Conservation (phyloP, 2,888 invertebrate genomes). For the Eupithecia tripunctaria region DNA sequence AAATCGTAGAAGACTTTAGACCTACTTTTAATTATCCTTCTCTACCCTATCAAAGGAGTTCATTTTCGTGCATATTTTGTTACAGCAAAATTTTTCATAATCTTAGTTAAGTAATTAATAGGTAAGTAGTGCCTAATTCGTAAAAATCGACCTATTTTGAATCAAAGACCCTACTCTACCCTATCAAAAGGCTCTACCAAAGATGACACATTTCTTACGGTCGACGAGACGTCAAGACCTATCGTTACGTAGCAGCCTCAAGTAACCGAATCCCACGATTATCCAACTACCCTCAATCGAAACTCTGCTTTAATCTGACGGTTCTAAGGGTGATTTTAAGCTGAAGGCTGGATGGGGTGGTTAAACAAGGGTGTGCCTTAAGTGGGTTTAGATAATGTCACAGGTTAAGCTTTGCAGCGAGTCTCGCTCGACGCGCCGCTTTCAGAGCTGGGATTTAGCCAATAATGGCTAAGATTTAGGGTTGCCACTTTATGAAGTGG, state of each 20-base stretch:
- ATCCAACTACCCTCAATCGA: conserved; percentile 35
- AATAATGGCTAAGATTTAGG: conserved; percentile 67
- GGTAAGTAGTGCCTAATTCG: too few relatives aligned
- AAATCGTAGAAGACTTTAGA: too few relatives aligned
- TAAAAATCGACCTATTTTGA: neutral
- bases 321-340: conserved; percentile 34
- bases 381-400: conserved; percentile 74
- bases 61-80: neutral
- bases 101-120: too few relatives aligned
- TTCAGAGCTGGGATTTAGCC: conserved; percentile 72
- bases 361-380: conserved; percentile 52
- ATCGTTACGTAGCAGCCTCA: conserved; percentile 61
- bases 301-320: conserved; percentile 2
- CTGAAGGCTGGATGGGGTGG: conserved; percentile 38
- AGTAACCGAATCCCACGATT: conserved; percentile 59
- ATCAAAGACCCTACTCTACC: neutral
- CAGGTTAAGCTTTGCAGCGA: conserved; percentile 78
- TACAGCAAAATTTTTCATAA: too few relatives aligned
- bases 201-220: conserved; percentile 45
- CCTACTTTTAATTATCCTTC: too few relatives aligned
- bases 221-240: conserved; percentile 49
- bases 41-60: too few relatives aligned
- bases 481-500: conserved; percentile 50
- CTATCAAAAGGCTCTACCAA: neutral
- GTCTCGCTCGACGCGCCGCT: conserved; percentile 79